Percentiles rank a stretch among this genome's conserved stretches.
Evolutionary conservation across 2,113 vertebrate genomes (phyloP).

Genomic region (Pygoscelis adeliae): DNA sequence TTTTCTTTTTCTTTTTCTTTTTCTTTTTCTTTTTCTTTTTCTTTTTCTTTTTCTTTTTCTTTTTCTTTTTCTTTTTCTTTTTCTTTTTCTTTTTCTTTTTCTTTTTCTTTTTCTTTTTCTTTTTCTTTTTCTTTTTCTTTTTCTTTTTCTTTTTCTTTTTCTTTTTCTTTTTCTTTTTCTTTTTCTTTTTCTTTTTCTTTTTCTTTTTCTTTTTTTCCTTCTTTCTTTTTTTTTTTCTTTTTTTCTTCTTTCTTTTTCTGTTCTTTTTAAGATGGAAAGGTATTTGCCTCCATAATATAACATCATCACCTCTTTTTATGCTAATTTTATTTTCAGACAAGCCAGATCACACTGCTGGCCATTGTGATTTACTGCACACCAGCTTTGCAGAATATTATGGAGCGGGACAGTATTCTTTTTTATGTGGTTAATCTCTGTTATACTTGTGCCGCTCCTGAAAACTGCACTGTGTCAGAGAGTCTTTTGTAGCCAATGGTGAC

Average conservation of each 20-base stretch:
- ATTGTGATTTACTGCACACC: not conserved
- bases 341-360: slow-evolving; percentile 15
- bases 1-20: rapidly evolving
- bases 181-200: too few species aligned
- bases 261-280: not conserved
- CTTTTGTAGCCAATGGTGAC: slow-evolving; percentile 45
- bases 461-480: slow-evolving; percentile 42
- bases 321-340: slow-evolving; percentile 53
- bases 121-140: not conserved
- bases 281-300: slow-evolving; percentile 20
- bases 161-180: rapidly evolving
- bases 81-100: rapidly evolving
- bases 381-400: slow-evolving; percentile 25
- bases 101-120: too few species aligned
- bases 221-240: not conserved
- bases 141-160: not conserved
- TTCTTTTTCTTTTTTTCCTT: rapidly evolving
- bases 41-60: not conserved
- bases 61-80: not conserved
- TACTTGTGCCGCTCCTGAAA: slow-evolving; percentile 59
- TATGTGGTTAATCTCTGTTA: slow-evolving; percentile 62
- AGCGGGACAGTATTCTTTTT: slow-evolving; percentile 35
- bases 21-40: too few species aligned
- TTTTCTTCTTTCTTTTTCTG: rapidly evolving
- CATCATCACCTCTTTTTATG: slow-evolving; percentile 10